Evolutionary conservation across 2,113 vertebrate species (phyloP).

Genomic region (Pongo pygmaeus): DNA sequence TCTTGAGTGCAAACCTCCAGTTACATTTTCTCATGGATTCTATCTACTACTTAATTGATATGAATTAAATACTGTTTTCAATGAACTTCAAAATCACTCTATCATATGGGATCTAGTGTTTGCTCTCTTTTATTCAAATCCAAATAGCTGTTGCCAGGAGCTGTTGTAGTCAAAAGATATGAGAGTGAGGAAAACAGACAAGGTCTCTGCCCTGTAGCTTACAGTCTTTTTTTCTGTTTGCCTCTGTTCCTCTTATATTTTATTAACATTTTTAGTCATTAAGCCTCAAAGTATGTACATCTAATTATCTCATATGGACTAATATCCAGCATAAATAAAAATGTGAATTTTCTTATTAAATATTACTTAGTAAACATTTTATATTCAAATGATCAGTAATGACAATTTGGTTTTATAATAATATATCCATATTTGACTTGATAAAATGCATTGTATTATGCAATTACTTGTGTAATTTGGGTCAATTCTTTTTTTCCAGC

Average conservation of each 20-base stretch:
- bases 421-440: background rate
- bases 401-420: background rate
- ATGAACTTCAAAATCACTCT: background rate
- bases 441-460: background rate
- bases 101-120: background rate
- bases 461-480: background rate
- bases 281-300: background rate
- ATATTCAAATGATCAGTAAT: background rate
- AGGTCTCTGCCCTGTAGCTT: rapidly evolving
- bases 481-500: background rate
- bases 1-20: background rate
- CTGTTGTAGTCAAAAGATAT: background rate
- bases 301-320: background rate
- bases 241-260: background rate
- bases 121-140: background rate
- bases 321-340: background rate
- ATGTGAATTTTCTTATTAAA: background rate
- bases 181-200: background rate
- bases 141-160: background rate
- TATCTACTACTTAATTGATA: background rate
- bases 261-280: background rate
- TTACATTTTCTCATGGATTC: background rate
- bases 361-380: background rate
- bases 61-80: background rate
- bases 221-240: background rate